Percentiles rank a stretch among this genome's conserved stretches.
Conservation (phyloP, 1,140 invertebrate species). For the Proales similis region DNA sequence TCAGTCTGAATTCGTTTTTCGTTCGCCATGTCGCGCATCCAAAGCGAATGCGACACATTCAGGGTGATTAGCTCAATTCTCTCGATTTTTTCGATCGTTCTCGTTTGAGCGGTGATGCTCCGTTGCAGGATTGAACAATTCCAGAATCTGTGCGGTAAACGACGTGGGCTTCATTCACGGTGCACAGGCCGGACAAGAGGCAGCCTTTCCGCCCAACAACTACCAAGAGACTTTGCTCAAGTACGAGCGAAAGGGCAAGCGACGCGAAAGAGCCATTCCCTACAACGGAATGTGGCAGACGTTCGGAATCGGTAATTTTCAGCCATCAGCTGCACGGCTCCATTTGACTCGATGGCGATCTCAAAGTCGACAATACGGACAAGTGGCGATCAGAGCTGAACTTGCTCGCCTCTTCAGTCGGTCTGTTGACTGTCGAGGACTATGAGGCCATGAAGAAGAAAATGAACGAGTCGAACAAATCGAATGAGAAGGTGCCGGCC, state of each 20-base stretch:
- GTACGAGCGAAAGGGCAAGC: slow-evolving; percentile 39
- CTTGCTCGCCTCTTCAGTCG: slow-evolving; percentile 9
- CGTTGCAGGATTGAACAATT: slow-evolving; percentile 46
- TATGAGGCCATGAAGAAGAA: slow-evolving; percentile 9
- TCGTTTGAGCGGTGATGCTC: not conserved
- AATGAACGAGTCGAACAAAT: slow-evolving; percentile 24
- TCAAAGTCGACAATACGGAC: slow-evolving; percentile 31
- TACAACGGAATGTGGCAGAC: slow-evolving; percentile 37
- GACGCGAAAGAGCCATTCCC: slow-evolving; percentile 46
- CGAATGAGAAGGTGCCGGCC: too few relatives aligned
- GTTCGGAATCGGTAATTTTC: slow-evolving; percentile 39
- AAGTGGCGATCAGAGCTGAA: slow-evolving; percentile 25
- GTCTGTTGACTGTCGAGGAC: slow-evolving; percentile 15
- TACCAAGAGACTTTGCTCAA: slow-evolving; percentile 45
- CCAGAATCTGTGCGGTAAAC: slow-evolving; percentile 50
- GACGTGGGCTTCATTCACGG: slow-evolving; percentile 47
- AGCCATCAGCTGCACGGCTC: not conserved
- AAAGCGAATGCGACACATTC: slow-evolving; percentile 47
- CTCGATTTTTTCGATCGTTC: not conserved
- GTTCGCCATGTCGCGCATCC: slow-evolving; percentile 52
- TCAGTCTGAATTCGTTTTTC: slow-evolving; percentile 51
- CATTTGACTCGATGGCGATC: not conserved
- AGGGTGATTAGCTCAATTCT: slow-evolving; percentile 43
- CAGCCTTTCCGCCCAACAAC: slow-evolving; percentile 47
- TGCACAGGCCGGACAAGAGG: slow-evolving; percentile 41